Percentiles rank a stretch among this genome's conserved stretches.
Conservation (phyloP, 2,113 vertebrate species). For the Taurulus bubalis region DNA sequence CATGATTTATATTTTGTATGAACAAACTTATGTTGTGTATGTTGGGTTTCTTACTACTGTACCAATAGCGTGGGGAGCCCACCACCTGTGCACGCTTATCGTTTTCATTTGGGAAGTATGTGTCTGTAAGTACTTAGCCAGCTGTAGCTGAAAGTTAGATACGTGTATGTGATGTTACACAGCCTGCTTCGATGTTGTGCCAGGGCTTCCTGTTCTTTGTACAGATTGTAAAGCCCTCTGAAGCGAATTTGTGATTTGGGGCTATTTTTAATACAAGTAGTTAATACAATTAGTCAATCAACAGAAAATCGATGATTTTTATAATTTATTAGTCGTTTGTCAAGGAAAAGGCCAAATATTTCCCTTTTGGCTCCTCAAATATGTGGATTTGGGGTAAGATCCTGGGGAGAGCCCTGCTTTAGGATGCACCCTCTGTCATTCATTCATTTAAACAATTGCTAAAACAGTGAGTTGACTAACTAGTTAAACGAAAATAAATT, state of each 20-base stretch:
- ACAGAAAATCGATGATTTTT: too few species aligned
- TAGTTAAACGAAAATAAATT: not conserved
- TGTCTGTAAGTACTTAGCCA: constrained; percentile 60
- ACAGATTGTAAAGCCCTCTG: too few species aligned
- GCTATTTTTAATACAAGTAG: too few species aligned
- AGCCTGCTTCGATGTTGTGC: not conserved
- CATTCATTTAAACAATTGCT: too few species aligned
- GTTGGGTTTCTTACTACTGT: constrained; percentile 35
- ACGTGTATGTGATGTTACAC: not conserved
- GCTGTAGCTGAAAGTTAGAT: constrained; percentile 20
- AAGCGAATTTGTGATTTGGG: too few species aligned
- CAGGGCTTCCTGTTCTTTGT: not conserved
- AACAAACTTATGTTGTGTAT: constrained; percentile 10
- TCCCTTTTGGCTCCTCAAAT: too few species aligned
- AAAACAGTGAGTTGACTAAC: not conserved
- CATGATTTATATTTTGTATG: not conserved
- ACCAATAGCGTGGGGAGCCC: constrained; percentile 55
- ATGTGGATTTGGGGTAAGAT: too few species aligned
- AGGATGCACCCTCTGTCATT: not conserved
- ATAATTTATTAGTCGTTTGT: too few species aligned
- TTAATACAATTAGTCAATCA: too few species aligned
- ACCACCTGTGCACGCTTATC: constrained; percentile 56
- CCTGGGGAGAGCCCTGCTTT: too few species aligned
- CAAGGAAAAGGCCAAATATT: not conserved
- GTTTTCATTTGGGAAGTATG: constrained; percentile 58